Evolutionary conservation across 2,888 invertebrate species (phyloP), one percentile per base, ranked within the genome.

Genomic region (Drosophila mimica): DNA sequence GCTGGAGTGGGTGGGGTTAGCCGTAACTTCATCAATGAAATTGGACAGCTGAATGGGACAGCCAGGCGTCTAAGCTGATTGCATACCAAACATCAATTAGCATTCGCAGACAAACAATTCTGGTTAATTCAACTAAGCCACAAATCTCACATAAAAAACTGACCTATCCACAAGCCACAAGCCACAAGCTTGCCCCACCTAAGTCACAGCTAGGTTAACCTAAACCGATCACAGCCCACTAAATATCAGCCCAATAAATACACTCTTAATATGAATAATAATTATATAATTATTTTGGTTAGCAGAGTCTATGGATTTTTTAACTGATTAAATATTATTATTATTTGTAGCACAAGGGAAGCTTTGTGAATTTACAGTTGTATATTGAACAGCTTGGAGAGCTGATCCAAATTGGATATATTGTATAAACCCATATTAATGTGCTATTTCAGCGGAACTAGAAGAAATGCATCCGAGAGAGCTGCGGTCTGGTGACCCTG

Each of bases 11-110:
- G 79, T 81, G 61, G 72, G 73, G 74, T 58, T 20, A 57, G 63
- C 67, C 66, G 48, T 65, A 70, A 79, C 73, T 83, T 84, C 80
- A 87, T 84, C 87, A 84, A 84, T 84, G 83, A 83, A 87, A 65
- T 70, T 58, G 77, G 80, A 82, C 84, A 83, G 74, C 72, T 84
- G 82, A 84, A 84, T 84, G 83, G 80, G 74, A 2, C 80, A 76
- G 79, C 76, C 71, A 74, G 87, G 77, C 83, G 84, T 71, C 72
- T 65, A 11, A 49, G 48, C 60, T 68, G 74, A 74, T 74, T 78
- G 78, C 70, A 74, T 74, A 74, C 77, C 77, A 75, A 77, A 74
- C 74, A 78, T 57, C 74, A 78, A 78, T 78, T 74, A 70, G 68
- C 60, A 60, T 64, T 68, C 67, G 63, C 52, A 67, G 31, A 53